Evolutionary conservation across 2,888 invertebrate genomes (phyloP).

Genomic region (Cloeon dipterum): DNA sequence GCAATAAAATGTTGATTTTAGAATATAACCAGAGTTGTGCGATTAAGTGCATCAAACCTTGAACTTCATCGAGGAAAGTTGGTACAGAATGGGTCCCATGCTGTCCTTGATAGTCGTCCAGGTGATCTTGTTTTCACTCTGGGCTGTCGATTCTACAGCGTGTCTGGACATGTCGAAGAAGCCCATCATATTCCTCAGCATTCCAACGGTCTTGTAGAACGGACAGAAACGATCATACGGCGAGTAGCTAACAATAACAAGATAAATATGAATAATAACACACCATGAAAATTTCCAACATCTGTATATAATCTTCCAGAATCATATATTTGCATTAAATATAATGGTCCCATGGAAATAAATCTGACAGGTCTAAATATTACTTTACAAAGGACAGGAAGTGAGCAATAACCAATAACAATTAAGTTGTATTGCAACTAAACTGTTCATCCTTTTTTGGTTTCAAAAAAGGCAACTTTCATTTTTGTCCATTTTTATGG

Average conservation of each 20-base stretch:
- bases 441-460: too few species aligned
- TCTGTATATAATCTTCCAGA: constrained; percentile 3
- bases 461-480: too few species aligned
- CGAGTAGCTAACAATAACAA: constrained; percentile 44
- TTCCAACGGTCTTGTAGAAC: constrained; percentile 99
- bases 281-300: too few species aligned
- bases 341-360: too few species aligned
- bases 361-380: too few species aligned
- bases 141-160: constrained; percentile 93
- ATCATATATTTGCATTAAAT: neutral
- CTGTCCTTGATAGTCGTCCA: constrained; percentile 95
- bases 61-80: constrained; percentile 98
- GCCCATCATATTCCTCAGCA: constrained; percentile 93
- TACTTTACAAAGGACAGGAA: too few species aligned
- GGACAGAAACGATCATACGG: constrained; percentile 95
- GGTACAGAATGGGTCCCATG: constrained; percentile 90
- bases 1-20: constrained; percentile 10
- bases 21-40: neutral
- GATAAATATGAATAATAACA: neutral
- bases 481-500: too few species aligned
- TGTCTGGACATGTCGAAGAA: constrained; percentile 98
- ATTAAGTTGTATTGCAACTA: too few species aligned
- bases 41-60: constrained; percentile 39
- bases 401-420: too few species aligned
- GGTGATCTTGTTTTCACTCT: constrained; percentile 96